Conservation (phyloP, 1,140 invertebrate genomes). For the Leptestheria dahalacensis region DNA sequence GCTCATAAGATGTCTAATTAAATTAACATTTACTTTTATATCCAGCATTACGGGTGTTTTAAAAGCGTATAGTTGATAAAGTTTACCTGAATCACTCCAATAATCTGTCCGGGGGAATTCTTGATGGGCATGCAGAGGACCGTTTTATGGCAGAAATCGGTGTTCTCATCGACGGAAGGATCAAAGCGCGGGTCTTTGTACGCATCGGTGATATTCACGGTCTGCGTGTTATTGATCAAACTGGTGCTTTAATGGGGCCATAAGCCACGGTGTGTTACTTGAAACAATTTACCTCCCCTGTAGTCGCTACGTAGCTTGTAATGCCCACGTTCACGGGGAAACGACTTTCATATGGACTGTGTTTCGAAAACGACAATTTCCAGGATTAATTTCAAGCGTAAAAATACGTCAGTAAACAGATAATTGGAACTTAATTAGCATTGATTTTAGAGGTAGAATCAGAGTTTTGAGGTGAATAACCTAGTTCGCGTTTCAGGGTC, state of each 20-base stretch:
- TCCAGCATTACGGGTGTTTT: not conserved
- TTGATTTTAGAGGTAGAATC: not conserved
- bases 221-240: too few relatives aligned
- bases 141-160: slow-evolving; percentile 60
- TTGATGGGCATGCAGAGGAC: slow-evolving; percentile 87
- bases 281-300: slow-evolving; percentile 59
- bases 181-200: slow-evolving; percentile 88
- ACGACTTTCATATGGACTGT: slow-evolving; percentile 65
- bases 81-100: slow-evolving; percentile 71
- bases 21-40: too few relatives aligned
- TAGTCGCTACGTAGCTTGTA: slow-evolving; percentile 88
- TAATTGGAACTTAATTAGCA: not conserved
- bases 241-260: too few relatives aligned
- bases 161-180: slow-evolving; percentile 58
- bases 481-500: slow-evolving; percentile 58
- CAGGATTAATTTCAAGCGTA: too few relatives aligned
- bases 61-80: not conserved
- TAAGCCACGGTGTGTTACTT: too few relatives aligned
- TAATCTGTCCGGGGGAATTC: slow-evolving; percentile 72
- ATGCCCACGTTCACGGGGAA: slow-evolving; percentile 95
- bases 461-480: slow-evolving; percentile 28
- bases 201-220: slow-evolving; percentile 73
- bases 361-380: too few relatives aligned
- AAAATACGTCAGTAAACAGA: too few relatives aligned
- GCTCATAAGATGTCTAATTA: too few relatives aligned